A percentile compares a stretch with the other conserved stretches of the same genome.
Conservation (phyloP, 2,888 invertebrate genomes). For the Argyresthia goedartella region DNA sequence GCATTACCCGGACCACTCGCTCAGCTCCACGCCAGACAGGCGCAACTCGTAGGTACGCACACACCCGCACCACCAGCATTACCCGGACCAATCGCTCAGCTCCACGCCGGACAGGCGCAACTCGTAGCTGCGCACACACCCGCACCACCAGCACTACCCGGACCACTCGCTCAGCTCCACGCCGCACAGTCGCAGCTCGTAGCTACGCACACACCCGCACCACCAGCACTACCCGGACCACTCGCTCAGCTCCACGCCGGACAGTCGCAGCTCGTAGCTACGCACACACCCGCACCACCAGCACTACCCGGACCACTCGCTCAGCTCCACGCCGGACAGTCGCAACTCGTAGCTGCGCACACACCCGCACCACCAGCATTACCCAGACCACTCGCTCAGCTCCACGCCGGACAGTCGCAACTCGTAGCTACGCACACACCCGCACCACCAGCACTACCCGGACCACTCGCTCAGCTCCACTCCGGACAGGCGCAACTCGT, state of each 20-base stretch:
- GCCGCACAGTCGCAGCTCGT: conserved; percentile 32
- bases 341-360: conserved; percentile 81
- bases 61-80: conserved; percentile 18
- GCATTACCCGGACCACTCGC: conserved; percentile 62
- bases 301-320: conserved; percentile 47
- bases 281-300: conserved; percentile 56
- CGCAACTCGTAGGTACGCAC: conserved; percentile 67
- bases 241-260: conserved; percentile 68
- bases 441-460: conserved; percentile 28
- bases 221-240: conserved; percentile 34
- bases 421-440: conserved; percentile 75
- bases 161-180: conserved; percentile 66
- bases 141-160: conserved; percentile 72
- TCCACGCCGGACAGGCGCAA: conserved; percentile 72
- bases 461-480: conserved; percentile 66
- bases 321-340: conserved; percentile 72
- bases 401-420: conserved; percentile 78
- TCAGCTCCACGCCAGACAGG: conserved; percentile 68
- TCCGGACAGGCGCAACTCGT: conserved; percentile 72
- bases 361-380: conserved; percentile 28
- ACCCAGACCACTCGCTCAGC: conserved; percentile 61
- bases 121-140: conserved; percentile 73
- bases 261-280: conserved; percentile 31
- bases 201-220: conserved; percentile 58
- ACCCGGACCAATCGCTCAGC: conserved; percentile 61